Conservation (phyloP, 1,140 invertebrate species). For the Pogonognathellus flavescens region DNA sequence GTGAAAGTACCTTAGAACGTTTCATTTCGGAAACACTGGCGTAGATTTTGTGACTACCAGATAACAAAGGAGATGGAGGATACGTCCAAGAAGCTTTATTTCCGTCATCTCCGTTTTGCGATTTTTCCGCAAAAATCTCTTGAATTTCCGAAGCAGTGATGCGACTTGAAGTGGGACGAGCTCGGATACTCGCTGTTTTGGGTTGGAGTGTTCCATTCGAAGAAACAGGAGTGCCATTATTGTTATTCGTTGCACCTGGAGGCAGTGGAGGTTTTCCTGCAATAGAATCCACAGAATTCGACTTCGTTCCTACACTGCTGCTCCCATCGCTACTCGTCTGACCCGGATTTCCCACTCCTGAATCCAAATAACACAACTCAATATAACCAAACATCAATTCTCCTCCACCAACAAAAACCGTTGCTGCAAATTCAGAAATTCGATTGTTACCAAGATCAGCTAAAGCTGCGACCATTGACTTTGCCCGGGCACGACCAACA, state of each 20-base stretch:
- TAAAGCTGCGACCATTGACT: constrained; percentile 90
- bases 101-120: constrained; percentile 72
- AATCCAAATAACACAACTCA: constrained; percentile 47
- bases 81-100: constrained; percentile 69
- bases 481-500: constrained; percentile 87
- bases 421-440: background rate
- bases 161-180: constrained; percentile 85
- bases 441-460: constrained; percentile 67
- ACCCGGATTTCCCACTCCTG: constrained; percentile 45
- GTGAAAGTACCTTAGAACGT: constrained; percentile 77
- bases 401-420: too few relatives aligned
- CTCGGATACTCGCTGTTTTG: constrained; percentile 86
- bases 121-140: constrained; percentile 84
- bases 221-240: constrained; percentile 31
- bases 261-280: constrained; percentile 66
- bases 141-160: constrained; percentile 91
- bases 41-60: constrained; percentile 83
- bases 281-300: constrained; percentile 83
- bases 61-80: constrained; percentile 72
- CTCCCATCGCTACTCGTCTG: constrained; percentile 2
- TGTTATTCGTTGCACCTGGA: constrained; percentile 39
- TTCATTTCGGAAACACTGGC: constrained; percentile 97
- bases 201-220: constrained; percentile 73
- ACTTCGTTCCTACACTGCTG: constrained; percentile 60
- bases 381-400: background rate